Evolutionary conservation across 2,113 vertebrate genomes (phyloP).

Genomic region (Anoplopoma fimbria): DNA sequence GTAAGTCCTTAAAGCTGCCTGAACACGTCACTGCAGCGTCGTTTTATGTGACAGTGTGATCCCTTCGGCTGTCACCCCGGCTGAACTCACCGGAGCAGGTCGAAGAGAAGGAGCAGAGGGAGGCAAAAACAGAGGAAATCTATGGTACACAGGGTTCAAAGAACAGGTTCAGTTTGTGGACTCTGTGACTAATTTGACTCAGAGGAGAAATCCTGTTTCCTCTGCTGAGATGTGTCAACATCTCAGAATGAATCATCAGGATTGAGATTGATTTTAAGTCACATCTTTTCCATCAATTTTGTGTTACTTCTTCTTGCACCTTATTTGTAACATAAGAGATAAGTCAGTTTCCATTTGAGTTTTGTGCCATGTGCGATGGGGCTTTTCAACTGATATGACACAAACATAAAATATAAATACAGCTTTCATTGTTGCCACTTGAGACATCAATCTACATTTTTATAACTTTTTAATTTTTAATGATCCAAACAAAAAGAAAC

Average conservation of each 20-base stretch:
- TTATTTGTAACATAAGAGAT: neutral
- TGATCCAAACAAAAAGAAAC: too few species aligned
- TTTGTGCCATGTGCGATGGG: too few species aligned
- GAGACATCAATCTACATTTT: too few species aligned
- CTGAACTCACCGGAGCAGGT: neutral
- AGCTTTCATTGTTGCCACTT: too few species aligned
- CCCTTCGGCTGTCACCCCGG: neutral
- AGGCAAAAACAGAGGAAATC: neutral
- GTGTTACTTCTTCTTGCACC: neutral
- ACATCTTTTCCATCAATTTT: neutral
- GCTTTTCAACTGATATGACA: too few species aligned
- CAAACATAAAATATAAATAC: too few species aligned
- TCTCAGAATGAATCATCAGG: neutral
- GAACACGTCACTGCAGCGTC: neutral
- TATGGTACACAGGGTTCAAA: neutral
- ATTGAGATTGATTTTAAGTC: neutral
- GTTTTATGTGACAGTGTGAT: neutral
- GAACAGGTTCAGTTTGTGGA: neutral
- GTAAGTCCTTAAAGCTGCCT: neutral
- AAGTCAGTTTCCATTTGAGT: neutral
- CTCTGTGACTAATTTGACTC: neutral
- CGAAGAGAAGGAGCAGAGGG: neutral
- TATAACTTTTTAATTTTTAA: too few species aligned
- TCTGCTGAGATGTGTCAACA: neutral
- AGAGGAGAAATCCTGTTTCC: neutral